A percentile compares a stretch with the other conserved stretches of the same genome.
These are phyloP conservation scores for Hormaphis cornu DNA, from an alignment of 1,140 invertebrate species.

Conservation along the genomic window DNA sequence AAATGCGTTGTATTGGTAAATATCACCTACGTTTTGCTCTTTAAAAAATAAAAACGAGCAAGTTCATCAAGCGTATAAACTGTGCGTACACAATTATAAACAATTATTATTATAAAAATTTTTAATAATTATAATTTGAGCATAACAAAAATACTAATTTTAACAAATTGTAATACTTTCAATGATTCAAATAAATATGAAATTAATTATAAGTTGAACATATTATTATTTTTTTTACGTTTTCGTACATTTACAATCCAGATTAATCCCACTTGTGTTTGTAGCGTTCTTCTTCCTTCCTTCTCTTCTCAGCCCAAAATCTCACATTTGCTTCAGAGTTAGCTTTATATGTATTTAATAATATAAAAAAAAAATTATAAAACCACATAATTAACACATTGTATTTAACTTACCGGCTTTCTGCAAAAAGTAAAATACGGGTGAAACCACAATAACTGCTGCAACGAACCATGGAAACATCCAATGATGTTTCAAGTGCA, in stretches of 20 bases:
- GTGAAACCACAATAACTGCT: slow-evolving; percentile 47
- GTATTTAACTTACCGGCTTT: slow-evolving; percentile 32
- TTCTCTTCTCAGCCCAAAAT: slow-evolving; percentile 57
- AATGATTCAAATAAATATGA: no score
- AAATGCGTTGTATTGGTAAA: no score
- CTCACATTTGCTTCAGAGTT: slow-evolving; percentile 62
- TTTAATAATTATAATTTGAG: no score
- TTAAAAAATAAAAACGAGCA: no score
- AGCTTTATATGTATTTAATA: slow-evolving; percentile 48
- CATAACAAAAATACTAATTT: no score
- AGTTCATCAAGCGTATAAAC: no score
- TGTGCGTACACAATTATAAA: no score
- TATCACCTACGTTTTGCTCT: no score
- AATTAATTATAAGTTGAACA: not conserved
- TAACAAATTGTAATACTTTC: no score
- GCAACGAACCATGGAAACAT: slow-evolving; percentile 58
- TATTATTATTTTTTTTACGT: slow-evolving; percentile 18
- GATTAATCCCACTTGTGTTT: not conserved
- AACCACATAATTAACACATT: no score
- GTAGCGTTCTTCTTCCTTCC: slow-evolving; percentile 45
- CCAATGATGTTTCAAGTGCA: slow-evolving; percentile 61
- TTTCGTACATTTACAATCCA: not conserved
- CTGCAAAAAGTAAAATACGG: slow-evolving; percentile 60
- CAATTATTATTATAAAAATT: no score
- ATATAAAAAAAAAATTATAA: no score